Base-by-base conservation (phyloP, 2,888 invertebrate genomes). In the Ypsolopha scabrella region DNA sequence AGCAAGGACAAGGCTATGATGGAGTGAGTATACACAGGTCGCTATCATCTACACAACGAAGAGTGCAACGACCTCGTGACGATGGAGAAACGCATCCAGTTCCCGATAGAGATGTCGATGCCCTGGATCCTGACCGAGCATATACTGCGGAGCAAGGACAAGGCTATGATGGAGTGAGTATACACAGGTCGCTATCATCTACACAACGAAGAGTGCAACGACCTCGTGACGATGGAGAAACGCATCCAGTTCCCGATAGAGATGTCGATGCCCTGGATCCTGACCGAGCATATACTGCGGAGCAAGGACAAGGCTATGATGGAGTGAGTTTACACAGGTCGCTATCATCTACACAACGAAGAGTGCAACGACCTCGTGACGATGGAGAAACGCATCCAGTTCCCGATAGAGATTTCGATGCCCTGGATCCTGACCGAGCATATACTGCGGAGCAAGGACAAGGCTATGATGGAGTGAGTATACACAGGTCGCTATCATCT, bases 51-150 rank as follows among this genome's bases (percentile, higher is more conserved):
- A 24, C 24, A 24, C 86, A 96, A 93, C n/a, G n/a, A n/a, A n/a
- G n/a, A n/a, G n/a, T n/a, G n/a, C n/a, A n/a, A 99, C 75, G 96
- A 96, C 79, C 89, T 96, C 64, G 92, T 96, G 61, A 96, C 96
- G 41, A 96, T 96, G 96, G 96, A 96, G 87, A 96, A 96, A 74
- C 89, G 96, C 48, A 96, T 96, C 66, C 92, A 99, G 91, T 99
- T 99, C 81, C 99, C 99, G 1, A 99, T 99, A 63, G 99, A 99
- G 80, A 99, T 99, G 99, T 99, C 98, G 2, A 97, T 99, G 96
- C 99, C 99, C 0, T 99, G 99, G 99, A 24, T 99, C 68, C 88
- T 99, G 52, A 99, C 98, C 0, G 98, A 99, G 82, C 98, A 99
- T 70, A 98, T 99, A 60, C 87, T 99, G 59, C 92, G 93, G 69